A percentile compares a stretch with the other conserved stretches of the same genome.
These are phyloP conservation scores for Lithobius niger DNA, from an alignment of 1,140 invertebrate genomes.

Conservation along the genomic window DNA sequence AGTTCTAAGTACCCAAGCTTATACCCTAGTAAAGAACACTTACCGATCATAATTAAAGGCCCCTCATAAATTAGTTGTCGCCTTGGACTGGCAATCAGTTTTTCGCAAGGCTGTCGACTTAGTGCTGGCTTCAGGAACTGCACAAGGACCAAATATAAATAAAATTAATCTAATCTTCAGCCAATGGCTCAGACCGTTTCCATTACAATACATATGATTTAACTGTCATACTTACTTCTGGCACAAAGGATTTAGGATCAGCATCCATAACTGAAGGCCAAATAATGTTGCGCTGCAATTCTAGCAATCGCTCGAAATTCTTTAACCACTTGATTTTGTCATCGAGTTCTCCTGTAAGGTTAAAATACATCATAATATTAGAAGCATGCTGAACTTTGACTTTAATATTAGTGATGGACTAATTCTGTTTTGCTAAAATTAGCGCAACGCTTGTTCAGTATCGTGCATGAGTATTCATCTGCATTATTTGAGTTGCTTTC, in stretches of 20 bases:
- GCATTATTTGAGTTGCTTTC: too few species aligned
- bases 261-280: slow-evolving; percentile 52
- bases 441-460: too few species aligned
- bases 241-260: slow-evolving; percentile 48
- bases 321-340: slow-evolving; percentile 59
- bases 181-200: not conserved
- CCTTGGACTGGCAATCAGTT: slow-evolving; percentile 46
- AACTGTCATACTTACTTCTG: slow-evolving; percentile 36
- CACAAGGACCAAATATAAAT: slow-evolving; percentile 15
- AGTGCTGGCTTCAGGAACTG: slow-evolving; percentile 42
- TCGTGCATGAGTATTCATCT: not conserved
- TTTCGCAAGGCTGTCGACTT: slow-evolving; percentile 51
- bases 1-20: too few species aligned
- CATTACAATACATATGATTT: not conserved
- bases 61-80: slow-evolving; percentile 50
- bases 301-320: slow-evolving; percentile 53
- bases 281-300: slow-evolving; percentile 50
- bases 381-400: not conserved
- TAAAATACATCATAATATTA: too few species aligned
- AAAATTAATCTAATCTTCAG: not conserved
- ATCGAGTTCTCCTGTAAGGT: slow-evolving; percentile 47
- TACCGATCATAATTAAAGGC: slow-evolving; percentile 40
- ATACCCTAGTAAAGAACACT: too few species aligned
- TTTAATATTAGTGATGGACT: too few species aligned
- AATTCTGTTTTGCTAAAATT: too few species aligned